Percentiles rank a stretch among this genome's conserved stretches.
Evolutionary conservation across 2,888 invertebrate species (phyloP).

Genomic region (Thysanoteuthis rhombus): DNA sequence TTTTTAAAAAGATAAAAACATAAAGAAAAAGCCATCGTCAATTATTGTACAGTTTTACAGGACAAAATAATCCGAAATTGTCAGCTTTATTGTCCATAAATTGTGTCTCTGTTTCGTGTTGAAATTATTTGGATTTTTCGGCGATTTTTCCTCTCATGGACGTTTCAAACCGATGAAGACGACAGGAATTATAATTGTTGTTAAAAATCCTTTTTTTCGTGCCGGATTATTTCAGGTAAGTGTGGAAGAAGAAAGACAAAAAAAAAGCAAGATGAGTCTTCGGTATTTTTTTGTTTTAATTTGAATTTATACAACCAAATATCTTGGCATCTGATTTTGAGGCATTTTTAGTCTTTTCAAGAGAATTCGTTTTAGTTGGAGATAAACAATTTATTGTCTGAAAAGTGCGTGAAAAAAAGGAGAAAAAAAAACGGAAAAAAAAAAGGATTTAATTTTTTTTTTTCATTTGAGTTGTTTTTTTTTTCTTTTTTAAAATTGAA

Average conservation of each 20-base stretch:
- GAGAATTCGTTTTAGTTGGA: too few relatives aligned
- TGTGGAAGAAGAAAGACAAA: neutral
- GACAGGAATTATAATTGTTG: too few relatives aligned
- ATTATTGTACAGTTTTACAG: neutral
- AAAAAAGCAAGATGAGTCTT: neutral
- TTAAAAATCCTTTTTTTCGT: neutral
- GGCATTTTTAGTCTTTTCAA: too few relatives aligned
- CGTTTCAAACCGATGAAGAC: neutral
- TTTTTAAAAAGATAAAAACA: neutral
- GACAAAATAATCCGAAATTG: neutral
- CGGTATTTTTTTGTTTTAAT: too few relatives aligned
- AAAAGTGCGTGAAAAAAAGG: neutral
- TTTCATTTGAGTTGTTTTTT: too few relatives aligned
- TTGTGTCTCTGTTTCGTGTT: neutral
- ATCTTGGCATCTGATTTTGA: too few relatives aligned
- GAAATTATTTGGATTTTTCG: neutral
- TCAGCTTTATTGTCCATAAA: neutral
- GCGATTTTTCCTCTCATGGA: neutral
- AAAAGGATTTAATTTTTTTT: too few relatives aligned
- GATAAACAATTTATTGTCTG: neutral
- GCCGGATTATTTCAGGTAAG: neutral
- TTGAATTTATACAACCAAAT: too few relatives aligned
- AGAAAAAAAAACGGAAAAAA: neutral
- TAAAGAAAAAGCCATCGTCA: neutral
- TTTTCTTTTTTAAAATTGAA: too few relatives aligned